Evolutionary conservation across 2,888 invertebrate species (phyloP), one percentile per base, ranked within the genome.

Genomic region (Stenoptilia bipunctidactyla): DNA sequence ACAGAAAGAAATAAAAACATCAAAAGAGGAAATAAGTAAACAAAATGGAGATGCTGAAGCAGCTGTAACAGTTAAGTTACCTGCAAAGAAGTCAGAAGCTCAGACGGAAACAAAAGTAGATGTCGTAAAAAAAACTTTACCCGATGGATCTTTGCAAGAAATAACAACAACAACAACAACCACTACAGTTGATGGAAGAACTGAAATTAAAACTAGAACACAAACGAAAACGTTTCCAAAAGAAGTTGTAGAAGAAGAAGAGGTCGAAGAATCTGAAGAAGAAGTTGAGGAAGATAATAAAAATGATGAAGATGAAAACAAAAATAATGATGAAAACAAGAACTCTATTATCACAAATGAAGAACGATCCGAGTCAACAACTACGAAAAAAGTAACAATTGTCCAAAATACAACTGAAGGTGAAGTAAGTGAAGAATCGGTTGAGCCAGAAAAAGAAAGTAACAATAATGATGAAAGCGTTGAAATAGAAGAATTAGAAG

Each of bases 31-130:
- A 43, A 64, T 67, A 41, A 34, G 27, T 30, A 36, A 40, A 40
- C 66, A 70, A 52, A 80, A 79, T 58, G 76, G 73, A 34, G 64
- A 75, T 14, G 48, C 57, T 34, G 74, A 79, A 47, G 66, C 76
- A 35, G 73, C 67, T 43, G 50, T 80, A 45, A 69, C 71, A 35
- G 65, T 80, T 0, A 79, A 73, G 48, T 46, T 80, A 35, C 77
- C 83, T 2, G 45, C 69, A 1, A 80, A 79, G 47, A 76, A 76
- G 46, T 65, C 75, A 9, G 68, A 65, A 37, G 75, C 73, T 2
- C 80, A 73, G 59, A 77, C 73, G 38, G 82, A 82, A 51, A 83
- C 82, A 30, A 70, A 72, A 50, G 77, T 83, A 13, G 80, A 83
- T 58, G 69, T 79, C 15, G 59, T 62, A 2, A 71, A 68, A 47